Evolutionary conservation across 2,888 invertebrate species (phyloP), one percentile per base, ranked within the genome.

Genomic region (Baronia brevicornis): DNA sequence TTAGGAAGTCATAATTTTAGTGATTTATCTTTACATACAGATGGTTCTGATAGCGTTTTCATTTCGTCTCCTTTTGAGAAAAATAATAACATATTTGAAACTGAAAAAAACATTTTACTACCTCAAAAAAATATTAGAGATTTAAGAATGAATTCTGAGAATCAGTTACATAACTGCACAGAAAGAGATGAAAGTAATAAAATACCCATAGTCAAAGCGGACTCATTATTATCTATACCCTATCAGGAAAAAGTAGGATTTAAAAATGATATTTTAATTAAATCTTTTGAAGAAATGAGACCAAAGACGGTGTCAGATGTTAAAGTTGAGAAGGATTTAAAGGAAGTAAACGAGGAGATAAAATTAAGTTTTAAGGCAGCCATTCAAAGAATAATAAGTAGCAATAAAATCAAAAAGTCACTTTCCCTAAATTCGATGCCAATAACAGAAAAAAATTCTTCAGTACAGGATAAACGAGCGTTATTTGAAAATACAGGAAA

Each of bases 291-390:
- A 7, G 39, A 38, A 22, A 28, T 44, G 5, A 28, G 27, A 6
- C 23, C 40, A 12, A 12, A 39, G 3, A 21, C 33, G 15, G 21
- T 31, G 15, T 11, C 48, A 20, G 54, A 66, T 30, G 54, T 60
- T 6, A 60, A 54, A 27, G 56, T 75, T 7, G 68, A 72, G 28
- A 66, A 54, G 17, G 68, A 79, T 38, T 57, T 80, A 2, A 72
- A 68, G 39, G 71, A 67, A 49, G 74, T 67, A 0, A 75, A 75
- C 36, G 68, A 68, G 33, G 75, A 82, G 46, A 38, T 84, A 5
- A 75, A 71, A 45, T 28, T 54, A 1, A 77, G 70, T 22, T 79
- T 84, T 37, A 69, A 69, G 51, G 70, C 73, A 19, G 84, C 82
- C 1, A 59, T 84, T 26, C 61, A 71, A 12, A 62, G 77, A 51